Evolutionary conservation across 2,113 vertebrate genomes (phyloP), one percentile per base, ranked within the genome.

Genomic region (Vulpes lagopus): DNA sequence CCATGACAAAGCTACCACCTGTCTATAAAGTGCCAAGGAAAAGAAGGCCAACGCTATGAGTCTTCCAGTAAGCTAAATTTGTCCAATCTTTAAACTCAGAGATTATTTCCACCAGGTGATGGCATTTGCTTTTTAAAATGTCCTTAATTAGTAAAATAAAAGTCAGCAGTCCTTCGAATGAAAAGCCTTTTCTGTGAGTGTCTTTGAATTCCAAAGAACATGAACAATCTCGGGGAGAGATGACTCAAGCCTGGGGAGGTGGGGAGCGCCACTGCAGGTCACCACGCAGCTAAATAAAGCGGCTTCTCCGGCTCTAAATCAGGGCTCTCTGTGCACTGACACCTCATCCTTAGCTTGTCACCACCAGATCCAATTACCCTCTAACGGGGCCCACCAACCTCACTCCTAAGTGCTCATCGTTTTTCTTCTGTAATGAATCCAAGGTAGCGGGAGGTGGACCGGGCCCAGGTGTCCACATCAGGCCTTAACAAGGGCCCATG

Each of bases 391-490:
- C 49, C 65, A 74, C 69, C 73, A 87, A 79, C 57, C 35, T 91
- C 94, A 83, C 59, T 78, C 51, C 7, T 30, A 76, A 86, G 62
- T 22, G 93, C 62, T 81, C 84, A 81, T 59, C 35, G 38, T 51
- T 95, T 94, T 87, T 76, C 84, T 88, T 53, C 89, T 69, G 95
- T 82, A 93, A 82, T 57, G 80, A 96, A 95, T 71, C 96, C 67
- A 91, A 93, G 22, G 80, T 51, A 62, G 80, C 16, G 16, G 67
- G 20, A 35, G 57, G 11, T 59, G 67, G 74, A 62, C 49, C 64
- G 57, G n/a, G 83, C n/a, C 51, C 53, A 88, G 79, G 55, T 55
- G 79, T 89, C 86, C 20, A 62, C 82, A 43, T 8, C 57, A 65
- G 0, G 4, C 35, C 88, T 87, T 94, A 78, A 49, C 35, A 57